Conservation (phyloP, 2,113 vertebrate genomes). For the Forbesichthys agassizii region DNA sequence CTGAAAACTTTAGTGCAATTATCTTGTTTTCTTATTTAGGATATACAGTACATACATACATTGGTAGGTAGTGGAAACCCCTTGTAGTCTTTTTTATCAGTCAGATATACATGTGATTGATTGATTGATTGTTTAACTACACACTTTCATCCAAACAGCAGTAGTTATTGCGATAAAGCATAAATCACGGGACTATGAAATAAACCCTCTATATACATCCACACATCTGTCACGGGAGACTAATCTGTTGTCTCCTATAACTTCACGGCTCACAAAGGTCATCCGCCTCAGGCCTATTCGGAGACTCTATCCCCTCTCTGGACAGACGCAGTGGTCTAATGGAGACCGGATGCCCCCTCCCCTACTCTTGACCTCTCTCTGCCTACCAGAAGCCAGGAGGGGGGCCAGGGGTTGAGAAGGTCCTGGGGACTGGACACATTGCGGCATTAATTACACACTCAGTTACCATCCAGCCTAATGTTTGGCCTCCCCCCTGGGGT, state of each 20-base stretch:
- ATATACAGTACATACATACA: too few species aligned
- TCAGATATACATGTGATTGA: too few species aligned
- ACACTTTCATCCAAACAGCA: conserved; percentile 37
- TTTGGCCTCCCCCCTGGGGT: conserved; percentile 75
- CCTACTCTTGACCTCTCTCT: conserved; percentile 76
- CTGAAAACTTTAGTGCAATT: too few species aligned
- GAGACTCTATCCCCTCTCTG: conserved; percentile 65
- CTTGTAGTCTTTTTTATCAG: too few species aligned
- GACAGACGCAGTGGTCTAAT: conserved; percentile 71
- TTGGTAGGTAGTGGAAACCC: too few species aligned
- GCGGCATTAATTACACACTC: conserved; percentile 94
- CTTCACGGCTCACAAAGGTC: conserved; percentile 85
- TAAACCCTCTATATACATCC: conserved; percentile 36
- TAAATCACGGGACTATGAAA: conserved; percentile 55
- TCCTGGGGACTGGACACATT: conserved; percentile 87
- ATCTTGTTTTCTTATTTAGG: too few species aligned
- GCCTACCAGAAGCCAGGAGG: conserved; percentile 84
- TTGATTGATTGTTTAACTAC: conserved; percentile 6
- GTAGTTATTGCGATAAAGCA: conserved; percentile 26
- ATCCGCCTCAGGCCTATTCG: conserved; percentile 67
- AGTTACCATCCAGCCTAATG: conserved; percentile 88
- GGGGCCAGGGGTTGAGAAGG: conserved; percentile 77
- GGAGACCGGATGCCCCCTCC: conserved; percentile 70
- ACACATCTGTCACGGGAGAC: conserved; percentile 68
- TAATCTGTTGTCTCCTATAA: conserved; percentile 72